Evolutionary conservation across 37 sponge, comb jelly and placozoan genomes (phyloP), one percentile per base, ranked within the genome.

Genomic region (Aplysina aerophoba): DNA sequence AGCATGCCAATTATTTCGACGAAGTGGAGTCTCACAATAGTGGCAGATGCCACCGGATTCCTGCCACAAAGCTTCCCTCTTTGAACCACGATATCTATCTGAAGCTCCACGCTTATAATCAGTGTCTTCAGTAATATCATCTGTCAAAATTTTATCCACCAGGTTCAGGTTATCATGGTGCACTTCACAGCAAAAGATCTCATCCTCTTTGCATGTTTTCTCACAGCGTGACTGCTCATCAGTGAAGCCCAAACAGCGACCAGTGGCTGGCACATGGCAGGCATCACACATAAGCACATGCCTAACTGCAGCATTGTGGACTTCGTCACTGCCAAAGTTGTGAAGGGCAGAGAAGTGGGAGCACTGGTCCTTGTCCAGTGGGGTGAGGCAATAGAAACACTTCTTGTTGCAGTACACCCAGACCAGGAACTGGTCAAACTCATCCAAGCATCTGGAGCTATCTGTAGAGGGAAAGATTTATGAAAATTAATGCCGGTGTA

Each of bases 221-320:
- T 69, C 34, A 30, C 71, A 69, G 17, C 71, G 71, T n/a, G 34
- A 35, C 71, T 28, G 28, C 34, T 69, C 33, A 6, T 69, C 33
- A 69, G 30, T 34, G 8, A 44, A 44, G 50, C 50, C 50, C 50
- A 44, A 44, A 8, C 50, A 44, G 6, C 50, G 50, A 44, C 50
- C 50, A 44, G 19, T n/a, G 71, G 17, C 33, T 69, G 27, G 15
- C 34, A 34, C 34, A 30, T n/a, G 27, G 34, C 71, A 69, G 19
- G 28, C 71, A 69, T 28, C 34, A 69, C 71, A 69, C 4, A 69
- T 15, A 31, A 69, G 35, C 34, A 69, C 33, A 69, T 69, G 71
- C 15, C 4, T 30, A 17, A 27, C 33, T 17, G 34, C 71, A 4
- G 34, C 34, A 6, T 69, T 28, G 34, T 27, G 30, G 13, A 34